A percentile compares a stretch with the other conserved stretches of the same genome.
Conservation (phyloP, 2,797 vertebrate genomes). For the Gallinago nigripennis region DNA sequence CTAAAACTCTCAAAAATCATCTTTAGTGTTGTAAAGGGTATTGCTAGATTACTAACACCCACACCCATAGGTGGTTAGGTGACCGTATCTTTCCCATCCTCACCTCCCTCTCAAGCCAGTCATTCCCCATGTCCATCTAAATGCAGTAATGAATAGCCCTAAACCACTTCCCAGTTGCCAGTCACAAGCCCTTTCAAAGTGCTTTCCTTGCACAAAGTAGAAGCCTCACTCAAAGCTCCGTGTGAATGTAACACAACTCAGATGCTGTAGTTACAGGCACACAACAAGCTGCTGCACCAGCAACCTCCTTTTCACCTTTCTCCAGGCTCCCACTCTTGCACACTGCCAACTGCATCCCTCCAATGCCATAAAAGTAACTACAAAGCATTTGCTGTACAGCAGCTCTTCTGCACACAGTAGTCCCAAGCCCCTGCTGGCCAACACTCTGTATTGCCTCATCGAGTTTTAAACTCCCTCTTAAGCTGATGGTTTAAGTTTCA, state of each 20-base stretch:
- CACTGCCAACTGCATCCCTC: not conserved
- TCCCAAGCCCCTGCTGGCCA: not conserved
- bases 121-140: not conserved
- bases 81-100: not conserved
- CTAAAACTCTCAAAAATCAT: not conserved
- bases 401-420: not conserved
- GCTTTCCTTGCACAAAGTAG: not conserved
- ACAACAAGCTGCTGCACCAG: not conserved
- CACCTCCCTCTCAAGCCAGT: not conserved
- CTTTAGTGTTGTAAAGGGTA: no score
- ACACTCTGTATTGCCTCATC: not conserved
- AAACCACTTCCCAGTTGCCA: not conserved
- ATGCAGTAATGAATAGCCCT: not conserved
- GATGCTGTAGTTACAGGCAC: not conserved
- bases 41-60: not conserved
- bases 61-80: not conserved
- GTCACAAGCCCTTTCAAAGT: not conserved
- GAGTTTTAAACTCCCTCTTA: not conserved
- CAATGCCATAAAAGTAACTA: not conserved
- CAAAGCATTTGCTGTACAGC: not conserved
- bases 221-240: not conserved
- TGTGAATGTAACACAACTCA: fast-evolving
- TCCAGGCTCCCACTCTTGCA: not conserved
- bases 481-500: not conserved
- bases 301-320: not conserved